Evolutionary conservation across 2,113 vertebrate species (phyloP), one percentile per base, ranked within the genome.

Genomic region (Hirundichthys speculiger): DNA sequence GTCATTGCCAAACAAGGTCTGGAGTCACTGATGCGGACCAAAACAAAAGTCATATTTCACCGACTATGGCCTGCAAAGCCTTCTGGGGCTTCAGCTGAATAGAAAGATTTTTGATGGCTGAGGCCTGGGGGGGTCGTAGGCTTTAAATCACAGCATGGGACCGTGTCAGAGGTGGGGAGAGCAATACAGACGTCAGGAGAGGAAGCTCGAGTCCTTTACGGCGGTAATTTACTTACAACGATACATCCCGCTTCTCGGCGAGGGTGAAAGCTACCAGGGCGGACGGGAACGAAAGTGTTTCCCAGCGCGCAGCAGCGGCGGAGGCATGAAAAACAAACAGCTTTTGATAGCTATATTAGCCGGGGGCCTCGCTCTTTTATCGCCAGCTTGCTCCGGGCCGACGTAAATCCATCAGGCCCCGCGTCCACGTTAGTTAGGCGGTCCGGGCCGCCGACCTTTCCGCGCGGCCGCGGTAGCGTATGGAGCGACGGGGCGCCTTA

Each of bases 401-500:
- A 53, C 27, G 45, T 89, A 84, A 87, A 86, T 85, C 79, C 60
- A 57, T 84, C 84, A 75, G 73, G 67, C 42, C 56, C 42, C n/a
- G 9, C 64, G 52, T 79, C 77, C 64, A 50, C 13, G 67, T 82
- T 58, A 14, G 61, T 69, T 78, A 48, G 55, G n/a, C n/a, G 61
- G 68, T 55, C 60, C 21, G 9, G 71, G 53, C 46, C 48, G 30
- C 54, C 87, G 85, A 90, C 85, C 89, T 83, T 74, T 84, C 2
- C 68, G 57, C 58, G 1, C 41, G 60, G 64, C 47, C 4, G 45
- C 56, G 75, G 57, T 86, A 27, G 90, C n/a, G 21, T 69, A 48
- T 45, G 49, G 60, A 83, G 84, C 64, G 73, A 68, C 51, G 82
- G 51, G 72, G 54, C 12, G 19, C 52, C 79, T 94, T 91, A 92